Evolutionary conservation across 2,888 invertebrate genomes (phyloP).

Genomic region (Hydraecia micacea): DNA sequence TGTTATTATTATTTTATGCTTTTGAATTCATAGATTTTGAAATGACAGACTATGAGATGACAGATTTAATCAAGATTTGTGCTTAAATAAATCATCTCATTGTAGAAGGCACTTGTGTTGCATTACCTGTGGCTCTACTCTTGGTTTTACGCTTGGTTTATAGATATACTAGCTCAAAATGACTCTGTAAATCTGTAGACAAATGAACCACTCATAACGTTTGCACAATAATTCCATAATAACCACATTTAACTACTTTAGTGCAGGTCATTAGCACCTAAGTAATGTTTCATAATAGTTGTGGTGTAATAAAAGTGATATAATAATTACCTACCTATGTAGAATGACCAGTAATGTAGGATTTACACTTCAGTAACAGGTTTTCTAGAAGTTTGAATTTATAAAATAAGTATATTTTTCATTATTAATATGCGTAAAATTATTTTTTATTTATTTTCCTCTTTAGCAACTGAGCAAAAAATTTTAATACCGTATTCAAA

Average conservation of each 20-base stretch:
- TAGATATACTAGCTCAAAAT: not conserved
- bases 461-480: not conserved
- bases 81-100: not conserved
- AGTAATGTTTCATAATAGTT: slow-evolving; percentile 48
- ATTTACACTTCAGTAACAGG: not conserved
- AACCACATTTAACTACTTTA: slow-evolving; percentile 11
- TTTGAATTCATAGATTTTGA: no score
- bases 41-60: not conserved
- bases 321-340: slow-evolving; percentile 5
- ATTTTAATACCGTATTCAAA: not conserved
- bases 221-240: slow-evolving; percentile 15
- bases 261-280: slow-evolving; percentile 29
- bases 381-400: not conserved
- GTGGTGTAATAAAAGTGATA: slow-evolving; percentile 27
- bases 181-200: not conserved
- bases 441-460: not conserved
- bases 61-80: not conserved
- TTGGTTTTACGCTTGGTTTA: not conserved
- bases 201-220: slow-evolving; percentile 7
- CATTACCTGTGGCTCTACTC: not conserved
- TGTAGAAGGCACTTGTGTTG: not conserved
- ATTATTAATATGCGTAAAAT: not conserved
- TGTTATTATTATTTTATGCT: no score
- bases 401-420: not conserved
- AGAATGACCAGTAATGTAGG: slow-evolving; percentile 5